These are phyloP conservation scores for Mirounga angustirostris DNA, from an alignment of 2,113 vertebrate species.

Conservation along the genomic window DNA sequence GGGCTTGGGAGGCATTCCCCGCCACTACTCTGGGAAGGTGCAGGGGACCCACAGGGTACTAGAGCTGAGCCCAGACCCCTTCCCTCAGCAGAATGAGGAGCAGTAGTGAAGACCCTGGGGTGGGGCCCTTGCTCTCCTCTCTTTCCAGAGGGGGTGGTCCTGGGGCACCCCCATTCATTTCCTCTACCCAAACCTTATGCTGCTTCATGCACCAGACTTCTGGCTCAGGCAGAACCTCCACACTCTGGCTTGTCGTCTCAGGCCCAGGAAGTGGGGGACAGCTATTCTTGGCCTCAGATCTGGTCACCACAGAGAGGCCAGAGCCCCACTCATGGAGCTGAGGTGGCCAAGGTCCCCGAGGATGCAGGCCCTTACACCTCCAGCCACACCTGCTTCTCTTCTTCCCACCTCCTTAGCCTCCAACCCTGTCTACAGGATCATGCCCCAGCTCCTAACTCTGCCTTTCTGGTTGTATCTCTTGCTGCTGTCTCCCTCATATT, in stretches of 20 bases:
- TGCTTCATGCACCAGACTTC: neutral
- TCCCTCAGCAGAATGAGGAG: neutral
- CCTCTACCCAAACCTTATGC: neutral
- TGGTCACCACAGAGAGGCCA: neutral
- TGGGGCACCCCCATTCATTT: neutral
- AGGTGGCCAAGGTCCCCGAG: rapidly evolving
- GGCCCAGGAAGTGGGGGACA: neutral
- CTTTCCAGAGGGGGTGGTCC: neutral
- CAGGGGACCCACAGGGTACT: neutral
- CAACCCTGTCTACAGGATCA: rapidly evolving
- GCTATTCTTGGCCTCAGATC: neutral
- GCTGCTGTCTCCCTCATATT: neutral
- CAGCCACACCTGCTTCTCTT: neutral
- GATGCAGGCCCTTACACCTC: neutral
- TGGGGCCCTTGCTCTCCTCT: neutral
- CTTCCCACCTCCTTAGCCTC: neutral
- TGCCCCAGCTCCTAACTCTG: neutral
- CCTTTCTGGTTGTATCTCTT: neutral
- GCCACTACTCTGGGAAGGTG: neutral
- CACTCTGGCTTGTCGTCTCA: neutral
- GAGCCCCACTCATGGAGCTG: neutral
- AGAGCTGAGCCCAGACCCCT: neutral
- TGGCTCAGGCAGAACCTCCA: neutral
- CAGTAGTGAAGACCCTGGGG: neutral
- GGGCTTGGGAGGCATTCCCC: too few relatives aligned